Evolutionary conservation across 2,797 vertebrate genomes (phyloP).

Genomic region (Tauraco hartlaubi): DNA sequence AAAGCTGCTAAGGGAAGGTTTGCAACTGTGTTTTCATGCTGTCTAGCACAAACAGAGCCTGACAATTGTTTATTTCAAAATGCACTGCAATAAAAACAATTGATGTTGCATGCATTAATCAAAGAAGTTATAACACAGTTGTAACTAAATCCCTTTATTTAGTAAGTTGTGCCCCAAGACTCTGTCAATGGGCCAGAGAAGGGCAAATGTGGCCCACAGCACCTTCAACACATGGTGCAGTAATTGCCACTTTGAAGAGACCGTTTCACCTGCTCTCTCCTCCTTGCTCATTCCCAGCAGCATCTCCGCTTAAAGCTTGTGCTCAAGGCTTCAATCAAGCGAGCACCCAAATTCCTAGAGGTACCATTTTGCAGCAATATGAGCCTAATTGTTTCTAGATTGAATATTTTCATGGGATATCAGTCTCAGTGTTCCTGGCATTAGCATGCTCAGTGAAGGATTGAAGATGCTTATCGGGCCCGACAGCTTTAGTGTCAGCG

Average conservation of each 20-base stretch:
- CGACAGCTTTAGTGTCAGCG: constrained; percentile 88
- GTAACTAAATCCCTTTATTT: constrained; percentile 23
- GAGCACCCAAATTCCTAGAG: constrained; percentile 67
- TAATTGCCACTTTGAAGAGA: not conserved
- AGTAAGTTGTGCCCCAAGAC: not conserved
- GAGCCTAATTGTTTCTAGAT: constrained; percentile 93
- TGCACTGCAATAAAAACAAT: constrained; percentile 7
- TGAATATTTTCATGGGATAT: constrained; percentile 93
- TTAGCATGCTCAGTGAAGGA: constrained; percentile 93
- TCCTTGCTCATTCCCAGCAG: accelerated
- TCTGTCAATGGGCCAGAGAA: not conserved
- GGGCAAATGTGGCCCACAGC: constrained; percentile 18
- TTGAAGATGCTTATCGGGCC: constrained; percentile 92
- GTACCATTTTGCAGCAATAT: constrained; percentile 51
- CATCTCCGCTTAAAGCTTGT: not conserved
- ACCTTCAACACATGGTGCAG: not conserved
- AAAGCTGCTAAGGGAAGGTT: constrained; percentile 40
- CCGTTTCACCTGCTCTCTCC: not conserved
- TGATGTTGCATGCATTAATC: constrained; percentile 47
- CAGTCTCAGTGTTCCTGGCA: constrained; percentile 87
- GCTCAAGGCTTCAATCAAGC: constrained; percentile 39
- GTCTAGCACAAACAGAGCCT: constrained; percentile 43
- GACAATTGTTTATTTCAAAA: constrained; percentile 52
- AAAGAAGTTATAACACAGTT: not conserved
- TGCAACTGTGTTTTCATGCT: constrained; percentile 66